Base-by-base conservation (phyloP, 2,888 invertebrate species). In the Thereva unica region DNA sequence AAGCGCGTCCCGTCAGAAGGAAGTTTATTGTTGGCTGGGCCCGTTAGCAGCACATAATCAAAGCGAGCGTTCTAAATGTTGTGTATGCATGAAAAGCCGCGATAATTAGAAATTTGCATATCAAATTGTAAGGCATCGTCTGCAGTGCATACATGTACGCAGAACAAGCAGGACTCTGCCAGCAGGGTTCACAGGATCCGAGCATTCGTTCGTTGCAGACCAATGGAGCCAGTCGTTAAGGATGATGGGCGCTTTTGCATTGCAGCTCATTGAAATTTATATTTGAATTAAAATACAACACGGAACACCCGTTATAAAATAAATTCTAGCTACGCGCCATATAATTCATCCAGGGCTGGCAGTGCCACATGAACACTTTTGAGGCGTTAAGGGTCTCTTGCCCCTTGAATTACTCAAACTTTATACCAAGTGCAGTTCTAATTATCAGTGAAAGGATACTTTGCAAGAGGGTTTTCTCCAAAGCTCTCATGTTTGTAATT, bases 41-140 rank as follows among this genome's bases (percentile, higher is more conserved):
- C 50, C 50, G 38, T 50, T 41, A 61, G 50, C 23, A 38, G 61
- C n/a, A 61, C 61, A 61, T 61, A 61, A 61, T 61, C 61, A 61
- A 50, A 61, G 61, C 50, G 50, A 61, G 40, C 37, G 61, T 50
- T 61, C 49, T 61, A 61, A 61, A 61, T 61, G 61, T 61, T 50
- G 50, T 61, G 50, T 50, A 50, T 61, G 61, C 61, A 61, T 61
- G 49, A 61, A 61, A 61, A 41, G 47, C 50, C 61, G 66, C 57
- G 68, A 66, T 68, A 68, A 68, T 68, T 66, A 68, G 56, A 68
- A 68, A 68, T 64, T 68, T 68, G 55, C 68, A 68, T 66, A 68
- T 68, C 63, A 66, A 68, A 68, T 66, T 68, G 63, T 55, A 68
- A 61, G 55, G 66, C 38, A 61, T 42, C 61, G 59, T 68, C 65